phyloP scores from a whole-genome alignment of 2,113 vertebrate species.

The Marmota monax region DNA sequence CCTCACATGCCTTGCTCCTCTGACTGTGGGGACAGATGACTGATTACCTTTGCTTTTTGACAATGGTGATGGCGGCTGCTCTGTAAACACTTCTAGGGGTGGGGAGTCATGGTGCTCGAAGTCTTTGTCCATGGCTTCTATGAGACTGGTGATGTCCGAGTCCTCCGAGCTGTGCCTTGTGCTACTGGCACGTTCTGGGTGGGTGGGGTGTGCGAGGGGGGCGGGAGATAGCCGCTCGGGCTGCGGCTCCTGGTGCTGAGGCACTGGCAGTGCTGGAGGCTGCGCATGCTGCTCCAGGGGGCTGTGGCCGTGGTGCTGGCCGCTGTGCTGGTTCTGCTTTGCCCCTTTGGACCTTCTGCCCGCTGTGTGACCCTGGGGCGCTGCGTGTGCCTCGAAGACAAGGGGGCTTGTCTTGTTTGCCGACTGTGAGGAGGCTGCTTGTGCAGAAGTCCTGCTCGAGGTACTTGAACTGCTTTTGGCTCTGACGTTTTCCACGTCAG shows the following conservation, averaged over 20 bases:
- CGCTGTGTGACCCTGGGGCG: slow-evolving; percentile 86
- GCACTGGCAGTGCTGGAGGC: slow-evolving; percentile 82
- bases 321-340: slow-evolving; percentile 87
- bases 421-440: slow-evolving; percentile 85
- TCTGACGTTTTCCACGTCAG: slow-evolving; percentile 90
- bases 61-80: slow-evolving; percentile 91
- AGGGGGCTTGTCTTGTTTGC: slow-evolving; percentile 86
- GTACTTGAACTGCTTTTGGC: slow-evolving; percentile 87
- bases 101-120: slow-evolving; percentile 93
- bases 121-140: slow-evolving; percentile 98
- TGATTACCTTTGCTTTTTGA: slow-evolving; percentile 94
- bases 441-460: slow-evolving; percentile 90
- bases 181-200: slow-evolving; percentile 83
- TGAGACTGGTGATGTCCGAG: slow-evolving; percentile 93
- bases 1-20: fast-evolving
- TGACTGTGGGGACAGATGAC: fast-evolving
- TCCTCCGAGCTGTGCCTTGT: slow-evolving; percentile 92
- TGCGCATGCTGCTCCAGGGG: slow-evolving; percentile 87
- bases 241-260: slow-evolving; percentile 87
- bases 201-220: slow-evolving; percentile 72
- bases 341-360: slow-evolving; percentile 89
- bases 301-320: slow-evolving; percentile 75
- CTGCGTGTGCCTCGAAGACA: slow-evolving; percentile 85
- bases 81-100: slow-evolving; percentile 91
- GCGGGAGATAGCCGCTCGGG: slow-evolving; percentile 84